Percentiles rank a stretch among this genome's conserved stretches.
Conservation (phyloP, 2,113 vertebrate species). For the Cervus canadensis region DNA sequence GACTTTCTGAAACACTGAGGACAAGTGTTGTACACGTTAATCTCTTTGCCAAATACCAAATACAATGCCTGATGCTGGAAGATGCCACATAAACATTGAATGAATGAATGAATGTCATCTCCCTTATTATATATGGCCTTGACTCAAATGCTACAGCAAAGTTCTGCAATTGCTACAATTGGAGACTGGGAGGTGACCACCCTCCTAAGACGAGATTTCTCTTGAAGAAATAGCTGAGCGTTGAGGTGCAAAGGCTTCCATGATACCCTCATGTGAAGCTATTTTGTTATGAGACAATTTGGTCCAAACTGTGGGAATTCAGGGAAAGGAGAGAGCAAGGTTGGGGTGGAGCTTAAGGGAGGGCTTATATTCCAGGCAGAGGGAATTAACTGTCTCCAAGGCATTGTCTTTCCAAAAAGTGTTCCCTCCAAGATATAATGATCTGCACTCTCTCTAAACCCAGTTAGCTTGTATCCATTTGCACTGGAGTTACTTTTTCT, state of each 20-base stretch:
- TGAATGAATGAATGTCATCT: background rate
- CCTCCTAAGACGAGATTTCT: background rate
- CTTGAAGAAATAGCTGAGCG: background rate
- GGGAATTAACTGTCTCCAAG: background rate
- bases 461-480: rapidly evolving
- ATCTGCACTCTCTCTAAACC: background rate
- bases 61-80: background rate
- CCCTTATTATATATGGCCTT: background rate
- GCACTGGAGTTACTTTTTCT: rapidly evolving
- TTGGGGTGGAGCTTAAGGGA: background rate
- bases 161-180: too few species aligned
- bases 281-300: background rate
- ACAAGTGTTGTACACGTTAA: background rate
- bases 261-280: rapidly evolving
- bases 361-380: background rate
- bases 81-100: background rate
- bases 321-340: background rate
- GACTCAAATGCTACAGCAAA: background rate
- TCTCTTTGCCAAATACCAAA: background rate
- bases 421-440: background rate
- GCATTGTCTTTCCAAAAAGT: background rate
- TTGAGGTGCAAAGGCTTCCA: background rate
- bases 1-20: background rate
- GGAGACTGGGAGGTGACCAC: background rate
- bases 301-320: background rate